These are phyloP conservation scores for Hirtodrosophila trivittata DNA, from an alignment of 2,888 invertebrate genomes.

Conservation along the genomic window DNA sequence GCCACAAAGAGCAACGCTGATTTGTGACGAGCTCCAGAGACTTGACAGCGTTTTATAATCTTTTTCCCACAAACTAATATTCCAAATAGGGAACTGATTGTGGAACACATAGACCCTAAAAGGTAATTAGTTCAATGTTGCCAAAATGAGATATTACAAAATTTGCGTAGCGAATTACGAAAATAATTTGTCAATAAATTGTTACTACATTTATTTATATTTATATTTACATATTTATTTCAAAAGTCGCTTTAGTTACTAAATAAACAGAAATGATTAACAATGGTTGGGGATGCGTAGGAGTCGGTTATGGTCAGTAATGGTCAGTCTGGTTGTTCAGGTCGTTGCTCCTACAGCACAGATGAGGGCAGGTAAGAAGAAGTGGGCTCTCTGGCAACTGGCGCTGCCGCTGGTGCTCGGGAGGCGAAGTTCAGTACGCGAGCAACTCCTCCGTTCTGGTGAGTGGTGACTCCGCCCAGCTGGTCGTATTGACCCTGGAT, in stretches of 20 bases:
- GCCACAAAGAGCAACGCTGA: conserved; percentile 26
- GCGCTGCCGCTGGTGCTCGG: conserved; percentile 42
- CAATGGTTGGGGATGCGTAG: conserved; percentile 50
- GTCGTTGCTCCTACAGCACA: conserved; percentile 53
- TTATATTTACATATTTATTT: conserved; percentile 12
- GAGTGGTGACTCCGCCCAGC: conserved; percentile 65
- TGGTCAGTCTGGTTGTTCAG: conserved; percentile 37
- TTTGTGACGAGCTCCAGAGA: conserved; percentile 32
- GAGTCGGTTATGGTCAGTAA: conserved; percentile 36
- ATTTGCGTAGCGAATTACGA: conserved; percentile 19
- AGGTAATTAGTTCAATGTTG: conserved; percentile 66
- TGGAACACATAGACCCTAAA: conserved; percentile 32
- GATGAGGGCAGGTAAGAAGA: conserved; percentile 73
- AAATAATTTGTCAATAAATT: conserved; percentile 8
- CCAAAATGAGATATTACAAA: conserved; percentile 33
- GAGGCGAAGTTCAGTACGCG: conserved; percentile 79
- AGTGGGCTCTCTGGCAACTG: conserved; percentile 35
- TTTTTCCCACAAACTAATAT: conserved; percentile 15
- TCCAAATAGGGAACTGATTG: conserved; percentile 39
- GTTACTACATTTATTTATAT: conserved; percentile 25
- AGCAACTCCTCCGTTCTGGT: conserved; percentile 77
- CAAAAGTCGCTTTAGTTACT: conserved; percentile 44
- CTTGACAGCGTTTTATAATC: conserved; percentile 58
- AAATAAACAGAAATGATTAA: conserved; percentile 45
- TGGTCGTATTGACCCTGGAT: conserved; percentile 80